Base-by-base conservation (phyloP, 2,113 vertebrate genomes). In the Coptodon bakossiorum region DNA sequence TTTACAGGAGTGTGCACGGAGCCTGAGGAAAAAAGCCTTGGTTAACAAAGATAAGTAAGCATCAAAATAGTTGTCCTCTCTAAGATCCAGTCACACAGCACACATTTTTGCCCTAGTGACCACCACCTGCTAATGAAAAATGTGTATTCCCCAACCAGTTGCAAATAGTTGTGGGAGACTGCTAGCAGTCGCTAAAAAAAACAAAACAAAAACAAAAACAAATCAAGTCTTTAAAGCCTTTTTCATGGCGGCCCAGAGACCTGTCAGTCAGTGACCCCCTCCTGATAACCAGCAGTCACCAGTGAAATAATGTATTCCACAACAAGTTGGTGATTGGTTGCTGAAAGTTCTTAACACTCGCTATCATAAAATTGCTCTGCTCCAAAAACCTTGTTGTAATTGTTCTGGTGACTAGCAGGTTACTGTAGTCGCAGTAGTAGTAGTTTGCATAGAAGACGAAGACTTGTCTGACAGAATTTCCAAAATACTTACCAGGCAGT, bases 361-460 rank as follows among this genome's bases (percentile, higher is more conserved):
- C 61, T 12, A 63, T 63, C 17, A 34, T n/a, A 12, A n/a, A 12
- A 24, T 40, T 68, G 63, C 31, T n/a, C 61, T 66, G 31, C 6
- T 66, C 10, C 61, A 66, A 66, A 38, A 38, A 66, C 17, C 31
- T 66, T 66, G 61, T 66, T 66, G 61, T 66, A 36, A 66, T 66
- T 66, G 61, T 66, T 66, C 61, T 40, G 1, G 2, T 68, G 34
- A 68, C 4, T 22, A 22, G 34, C 34, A 68, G 34, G 34, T 68
- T 40, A 68, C 34, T 22, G 11, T 13, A 68, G 4, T 40, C 11
- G 1, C 63, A 38, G 61, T 22, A 38, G 4, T 38, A 61, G 57
- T 61, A 66, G 61, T 66, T 68, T 68, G 34, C 63, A 6, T 68
- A 40, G 19, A 68, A 40, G 34, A 68, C 0, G 2, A 68, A 68